Percentiles rank a stretch among this genome's conserved stretches.
phyloP scores from a whole-genome alignment of 2,888 invertebrate species.

The Sinelater perroti region DNA sequence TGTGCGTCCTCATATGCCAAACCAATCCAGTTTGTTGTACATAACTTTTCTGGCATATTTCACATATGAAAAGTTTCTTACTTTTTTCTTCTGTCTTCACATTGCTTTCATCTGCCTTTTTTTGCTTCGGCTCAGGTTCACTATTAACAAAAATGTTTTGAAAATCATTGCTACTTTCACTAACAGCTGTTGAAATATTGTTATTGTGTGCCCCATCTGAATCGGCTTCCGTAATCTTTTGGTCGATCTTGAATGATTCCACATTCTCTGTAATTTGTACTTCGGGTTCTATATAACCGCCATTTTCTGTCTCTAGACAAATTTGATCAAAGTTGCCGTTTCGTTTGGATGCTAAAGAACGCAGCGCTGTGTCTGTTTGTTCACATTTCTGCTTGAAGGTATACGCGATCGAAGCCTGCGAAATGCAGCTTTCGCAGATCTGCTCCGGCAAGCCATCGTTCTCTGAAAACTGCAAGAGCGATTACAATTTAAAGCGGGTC shows the following conservation, averaged over 20 bases:
- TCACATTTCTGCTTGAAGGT: constrained; percentile 41
- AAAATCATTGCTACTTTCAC: background rate
- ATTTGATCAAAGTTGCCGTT: background rate
- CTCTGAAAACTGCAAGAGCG: constrained; percentile 25
- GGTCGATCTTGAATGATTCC: background rate
- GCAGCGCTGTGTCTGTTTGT: constrained; percentile 36
- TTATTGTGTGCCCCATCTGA: background rate
- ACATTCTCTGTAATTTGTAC: constrained; percentile 17
- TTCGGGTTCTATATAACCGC: constrained; percentile 2
- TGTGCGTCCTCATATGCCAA: constrained; percentile 39
- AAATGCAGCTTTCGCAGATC: constrained; percentile 38
- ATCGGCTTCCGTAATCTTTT: background rate
- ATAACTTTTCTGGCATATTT: constrained; percentile 38
- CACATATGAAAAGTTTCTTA: constrained; percentile 30
- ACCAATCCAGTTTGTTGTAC: constrained; percentile 34
- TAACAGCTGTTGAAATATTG: background rate
- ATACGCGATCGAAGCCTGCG: constrained; percentile 36
- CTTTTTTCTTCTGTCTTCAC: constrained; percentile 5
- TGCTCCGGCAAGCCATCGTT: constrained; percentile 39
- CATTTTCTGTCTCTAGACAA: too few species aligned
- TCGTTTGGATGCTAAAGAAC: constrained; percentile 8
- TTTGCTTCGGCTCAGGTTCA: background rate
- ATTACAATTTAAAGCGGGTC: too few species aligned
- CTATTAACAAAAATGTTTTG: background rate
- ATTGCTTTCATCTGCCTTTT: constrained; percentile 13